Percentiles rank a stretch among this genome's conserved stretches.
Conservation (phyloP, 1,140 invertebrate genomes). For the Ylistrum balloti region DNA sequence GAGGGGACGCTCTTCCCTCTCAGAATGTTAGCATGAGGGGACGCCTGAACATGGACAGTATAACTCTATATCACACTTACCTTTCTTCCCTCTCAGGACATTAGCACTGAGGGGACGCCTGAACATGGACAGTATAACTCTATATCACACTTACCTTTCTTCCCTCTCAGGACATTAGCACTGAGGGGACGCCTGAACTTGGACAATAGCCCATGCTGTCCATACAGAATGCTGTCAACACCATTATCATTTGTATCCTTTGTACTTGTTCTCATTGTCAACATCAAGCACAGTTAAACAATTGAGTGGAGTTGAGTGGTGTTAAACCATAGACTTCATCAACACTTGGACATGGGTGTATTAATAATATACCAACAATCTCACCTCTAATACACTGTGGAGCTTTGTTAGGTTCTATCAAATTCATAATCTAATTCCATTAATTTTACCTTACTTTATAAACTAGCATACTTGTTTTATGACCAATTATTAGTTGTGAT, state of each 20-base stretch:
- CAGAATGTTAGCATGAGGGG: too few relatives aligned
- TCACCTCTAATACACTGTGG: neutral
- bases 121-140: too few relatives aligned
- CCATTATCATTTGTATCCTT: neutral
- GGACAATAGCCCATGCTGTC: neutral
- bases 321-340: neutral
- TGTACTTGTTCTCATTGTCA: conserved; percentile 8
- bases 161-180: neutral
- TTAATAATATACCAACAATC: neutral
- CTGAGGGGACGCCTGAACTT: neutral
- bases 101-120: too few relatives aligned
- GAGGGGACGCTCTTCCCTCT: neutral
- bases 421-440: too few relatives aligned
- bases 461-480: too few relatives aligned
- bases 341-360: too few relatives aligned
- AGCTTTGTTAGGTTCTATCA: neutral
- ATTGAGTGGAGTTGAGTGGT: neutral
- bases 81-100: too few relatives aligned
- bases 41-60: too few relatives aligned
- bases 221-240: neutral
- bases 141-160: neutral
- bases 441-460: too few relatives aligned
- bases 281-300: neutral
- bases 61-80: too few relatives aligned
- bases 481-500: too few relatives aligned